Conservation (phyloP, 1,140 invertebrate genomes). For the Sinella curviseta region DNA sequence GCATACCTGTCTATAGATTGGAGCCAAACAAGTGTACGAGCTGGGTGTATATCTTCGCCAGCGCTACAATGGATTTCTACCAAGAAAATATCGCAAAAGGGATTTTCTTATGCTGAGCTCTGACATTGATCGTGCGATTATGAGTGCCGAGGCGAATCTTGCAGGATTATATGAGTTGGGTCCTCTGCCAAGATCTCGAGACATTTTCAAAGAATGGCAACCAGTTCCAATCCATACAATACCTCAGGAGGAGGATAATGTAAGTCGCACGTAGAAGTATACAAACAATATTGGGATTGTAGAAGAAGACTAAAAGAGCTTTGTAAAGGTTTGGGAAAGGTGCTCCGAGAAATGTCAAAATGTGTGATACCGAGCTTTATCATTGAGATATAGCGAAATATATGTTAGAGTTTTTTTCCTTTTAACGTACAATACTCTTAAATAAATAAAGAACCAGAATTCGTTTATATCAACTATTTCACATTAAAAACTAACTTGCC, state of each 20-base stretch:
- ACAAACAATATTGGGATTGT: too few species aligned
- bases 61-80: slow-evolving; percentile 66
- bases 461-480: too few species aligned
- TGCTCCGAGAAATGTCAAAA: too few species aligned
- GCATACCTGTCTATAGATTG: slow-evolving; percentile 51
- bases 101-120: slow-evolving; percentile 76
- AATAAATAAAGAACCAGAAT: too few species aligned
- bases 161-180: slow-evolving; percentile 69
- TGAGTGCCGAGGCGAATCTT: slow-evolving; percentile 81
- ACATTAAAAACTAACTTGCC: too few species aligned
- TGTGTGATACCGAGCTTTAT: too few species aligned
- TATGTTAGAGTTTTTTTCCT: too few species aligned
- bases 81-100: slow-evolving; percentile 58
- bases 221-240: slow-evolving; percentile 83
- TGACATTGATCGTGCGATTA: slow-evolving; percentile 82
- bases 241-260: slow-evolving; percentile 66
- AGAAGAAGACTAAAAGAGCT: too few species aligned
- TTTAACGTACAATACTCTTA: too few species aligned
- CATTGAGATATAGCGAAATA: too few species aligned
- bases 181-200: slow-evolving; percentile 58
- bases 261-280: slow-evolving; percentile 53
- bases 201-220: slow-evolving; percentile 67
- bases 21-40: slow-evolving; percentile 73
- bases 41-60: slow-evolving; percentile 76
- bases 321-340: too few species aligned